Conservation (phyloP, 1,140 invertebrate species). For the Nasonia giraulti region DNA sequence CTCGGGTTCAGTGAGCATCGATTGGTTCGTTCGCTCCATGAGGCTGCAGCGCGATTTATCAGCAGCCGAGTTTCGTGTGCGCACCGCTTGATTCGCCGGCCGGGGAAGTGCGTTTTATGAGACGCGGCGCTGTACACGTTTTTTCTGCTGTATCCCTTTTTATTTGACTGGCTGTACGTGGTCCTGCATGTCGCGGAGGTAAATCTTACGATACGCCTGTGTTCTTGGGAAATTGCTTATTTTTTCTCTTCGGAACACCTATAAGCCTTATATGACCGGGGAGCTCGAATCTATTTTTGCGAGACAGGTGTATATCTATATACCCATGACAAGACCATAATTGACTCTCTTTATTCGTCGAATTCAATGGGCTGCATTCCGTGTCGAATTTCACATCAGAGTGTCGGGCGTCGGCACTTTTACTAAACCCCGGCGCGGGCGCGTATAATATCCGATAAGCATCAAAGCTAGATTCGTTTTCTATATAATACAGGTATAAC, state of each 20-base stretch:
- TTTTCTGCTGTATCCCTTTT: not conserved
- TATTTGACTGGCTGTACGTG: not conserved
- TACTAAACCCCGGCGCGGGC: too few relatives aligned
- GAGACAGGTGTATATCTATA: too few relatives aligned
- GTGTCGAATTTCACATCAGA: not conserved
- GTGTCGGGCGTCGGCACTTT: not conserved
- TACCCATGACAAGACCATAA: not conserved
- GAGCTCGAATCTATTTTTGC: too few relatives aligned
- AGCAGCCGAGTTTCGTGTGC: too few relatives aligned
- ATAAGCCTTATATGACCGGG: too few relatives aligned
- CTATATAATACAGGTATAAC: too few relatives aligned
- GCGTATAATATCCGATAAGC: too few relatives aligned
- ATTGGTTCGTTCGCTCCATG: not conserved
- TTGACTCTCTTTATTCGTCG: not conserved
- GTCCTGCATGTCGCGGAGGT: not conserved
- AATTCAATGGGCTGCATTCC: constrained; percentile 3
- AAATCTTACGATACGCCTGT: not conserved
- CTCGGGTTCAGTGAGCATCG: not conserved
- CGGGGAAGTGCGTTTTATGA: constrained; percentile 5
- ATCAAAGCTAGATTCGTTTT: too few relatives aligned
- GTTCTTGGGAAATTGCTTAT: not conserved
- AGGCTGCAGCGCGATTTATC: too few relatives aligned
- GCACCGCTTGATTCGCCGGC: not conserved
- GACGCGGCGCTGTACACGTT: not conserved
- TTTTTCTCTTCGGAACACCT: not conserved